These are phyloP conservation scores for Venturia canescens DNA, from an alignment of 1,140 invertebrate genomes.

Conservation along the genomic window DNA sequence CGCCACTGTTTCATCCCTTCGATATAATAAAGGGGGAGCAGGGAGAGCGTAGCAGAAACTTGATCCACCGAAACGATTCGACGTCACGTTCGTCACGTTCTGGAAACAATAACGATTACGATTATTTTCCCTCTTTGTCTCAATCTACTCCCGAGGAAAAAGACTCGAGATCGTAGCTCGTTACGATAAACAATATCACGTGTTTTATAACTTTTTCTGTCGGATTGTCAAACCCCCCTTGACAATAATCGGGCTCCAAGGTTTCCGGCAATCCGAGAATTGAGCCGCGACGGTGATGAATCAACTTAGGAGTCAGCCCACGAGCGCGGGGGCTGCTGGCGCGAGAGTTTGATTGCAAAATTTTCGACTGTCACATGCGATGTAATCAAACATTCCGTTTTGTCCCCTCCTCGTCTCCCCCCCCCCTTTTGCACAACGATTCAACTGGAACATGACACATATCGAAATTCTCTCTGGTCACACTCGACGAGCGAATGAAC, in stretches of 20 bases:
- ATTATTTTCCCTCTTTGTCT: neutral
- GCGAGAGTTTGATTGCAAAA: slow-evolving; percentile 3
- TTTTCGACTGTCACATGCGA: slow-evolving; percentile 1
- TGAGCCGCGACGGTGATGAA: neutral
- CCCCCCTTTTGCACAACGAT: neutral
- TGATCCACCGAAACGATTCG: slow-evolving; percentile 50
- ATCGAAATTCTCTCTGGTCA: slow-evolving; percentile 9
- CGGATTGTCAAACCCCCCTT: neutral
- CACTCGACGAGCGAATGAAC: slow-evolving; percentile 23
- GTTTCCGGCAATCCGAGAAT: neutral
- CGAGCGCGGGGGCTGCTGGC: neutral
- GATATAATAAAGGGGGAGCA: neutral
- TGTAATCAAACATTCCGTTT: neutral
- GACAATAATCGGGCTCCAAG: neutral
- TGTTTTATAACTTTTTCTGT: neutral
- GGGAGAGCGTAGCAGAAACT: slow-evolving; percentile 21
- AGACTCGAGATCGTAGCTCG: neutral
- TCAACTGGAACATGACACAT: slow-evolving; percentile 20
- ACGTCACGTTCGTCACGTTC: slow-evolving; percentile 55
- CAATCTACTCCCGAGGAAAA: neutral
- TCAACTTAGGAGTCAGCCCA: neutral
- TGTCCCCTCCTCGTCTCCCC: neutral
- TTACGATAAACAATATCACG: neutral
- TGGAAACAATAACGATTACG: slow-evolving; percentile 46
- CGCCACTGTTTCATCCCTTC: neutral